Evolutionary conservation across 2,113 vertebrate genomes (phyloP), one percentile per base, ranked within the genome.

Genomic region (Archilochus colubris): DNA sequence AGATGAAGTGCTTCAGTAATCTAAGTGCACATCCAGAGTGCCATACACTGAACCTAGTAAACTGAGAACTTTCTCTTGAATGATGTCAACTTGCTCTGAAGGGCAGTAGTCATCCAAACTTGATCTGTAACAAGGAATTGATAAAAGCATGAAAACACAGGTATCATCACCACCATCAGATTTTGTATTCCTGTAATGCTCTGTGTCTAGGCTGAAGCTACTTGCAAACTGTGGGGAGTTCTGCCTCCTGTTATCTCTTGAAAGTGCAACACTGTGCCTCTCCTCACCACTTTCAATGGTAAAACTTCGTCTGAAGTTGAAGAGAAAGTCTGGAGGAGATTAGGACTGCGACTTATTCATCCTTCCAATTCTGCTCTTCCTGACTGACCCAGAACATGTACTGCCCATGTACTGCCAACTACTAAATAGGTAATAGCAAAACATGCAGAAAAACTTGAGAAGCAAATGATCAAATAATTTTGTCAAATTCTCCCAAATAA

Each of bases 91-190:
- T 97, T 99, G 99, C 72, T 99, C 98, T n/a, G 98, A 93, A 48
- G 99, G 99, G 86, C 99, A 99, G 92, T 99, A 99, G n/a, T 99
- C 99, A 97, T 99, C 99, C 53, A 99, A 97, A 97, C 99, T 99
- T 75, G 99, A 99, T 95, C 99, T 99, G 97, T 19, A 70, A 69
- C 73, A 64, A 82, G 57, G 62, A 61, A 73, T 61, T 62, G 58
- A 77, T 70, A 94, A 59, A 68, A 61, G 10, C 86, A 78, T 59
- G 40, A 86, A 22, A 48, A 13, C 46, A 74, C 14, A 88, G 24
- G 1, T 53, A 83, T 14, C 23, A 31, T 33, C 25, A 58, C 3
- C 53, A 80, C 13, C 31, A 62, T 23, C 18, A 44, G 18, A 23
- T 4, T 78, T 53, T 46, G 11, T 48, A 28, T 44, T 64, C 61